phyloP scores from a whole-genome alignment of 2,888 invertebrate species.

The Rotaria macrura region DNA sequence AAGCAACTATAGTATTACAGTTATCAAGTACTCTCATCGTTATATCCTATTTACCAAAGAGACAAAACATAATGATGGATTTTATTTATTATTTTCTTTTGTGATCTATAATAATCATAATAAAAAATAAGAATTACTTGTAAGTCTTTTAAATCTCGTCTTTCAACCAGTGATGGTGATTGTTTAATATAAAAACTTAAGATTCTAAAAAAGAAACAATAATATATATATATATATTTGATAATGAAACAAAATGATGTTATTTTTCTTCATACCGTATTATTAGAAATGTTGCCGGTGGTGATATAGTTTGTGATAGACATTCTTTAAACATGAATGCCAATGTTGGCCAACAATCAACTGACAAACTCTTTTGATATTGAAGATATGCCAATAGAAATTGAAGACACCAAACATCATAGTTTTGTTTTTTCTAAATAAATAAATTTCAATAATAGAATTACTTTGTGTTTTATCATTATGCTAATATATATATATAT shows the following conservation, averaged over 20 bases:
- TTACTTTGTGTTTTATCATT: too few relatives aligned
- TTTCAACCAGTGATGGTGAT: slow-evolving; percentile 52
- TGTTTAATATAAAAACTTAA: slow-evolving; percentile 16
- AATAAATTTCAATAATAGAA: not conserved
- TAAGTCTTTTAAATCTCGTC: slow-evolving; percentile 68
- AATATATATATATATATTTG: not conserved
- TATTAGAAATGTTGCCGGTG: slow-evolving; percentile 9
- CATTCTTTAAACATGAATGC: slow-evolving; percentile 25
- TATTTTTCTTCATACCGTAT: not conserved
- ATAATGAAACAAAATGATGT: not conserved
- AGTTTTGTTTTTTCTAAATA: slow-evolving; percentile 31
- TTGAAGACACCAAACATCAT: slow-evolving; percentile 30
- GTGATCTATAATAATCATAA: too few relatives aligned
- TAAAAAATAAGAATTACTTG: too few relatives aligned
- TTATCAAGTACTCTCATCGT: slow-evolving; percentile 62
- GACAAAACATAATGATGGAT: slow-evolving; percentile 33
- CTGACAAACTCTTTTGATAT: not conserved
- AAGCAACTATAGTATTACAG: slow-evolving; percentile 71
- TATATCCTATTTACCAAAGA: slow-evolving; percentile 50
- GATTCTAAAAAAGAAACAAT: slow-evolving; percentile 19
- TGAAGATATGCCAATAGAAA: slow-evolving; percentile 30
- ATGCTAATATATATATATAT: too few relatives aligned
- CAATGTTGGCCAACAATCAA: slow-evolving; percentile 13
- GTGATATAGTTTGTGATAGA: slow-evolving; percentile 22
- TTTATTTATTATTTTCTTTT: too few relatives aligned